A percentile compares a stretch with the other conserved stretches of the same genome.
phyloP scores from a whole-genome alignment of 2,797 vertebrate genomes.

The Oophaga sylvatica region DNA sequence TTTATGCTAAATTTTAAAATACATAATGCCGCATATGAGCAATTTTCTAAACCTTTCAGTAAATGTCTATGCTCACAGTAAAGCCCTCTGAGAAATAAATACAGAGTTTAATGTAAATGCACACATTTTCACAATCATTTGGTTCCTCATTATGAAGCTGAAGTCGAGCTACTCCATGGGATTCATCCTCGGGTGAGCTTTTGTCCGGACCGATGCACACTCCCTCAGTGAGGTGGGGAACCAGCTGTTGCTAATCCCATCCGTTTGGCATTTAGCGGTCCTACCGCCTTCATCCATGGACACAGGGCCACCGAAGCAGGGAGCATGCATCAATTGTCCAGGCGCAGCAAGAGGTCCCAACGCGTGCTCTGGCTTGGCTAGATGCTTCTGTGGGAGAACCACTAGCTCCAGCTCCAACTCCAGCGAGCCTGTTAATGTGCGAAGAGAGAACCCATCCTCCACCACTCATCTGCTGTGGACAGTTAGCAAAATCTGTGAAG shows the following conservation, averaged over 20 bases:
- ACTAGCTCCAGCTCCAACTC: constrained; percentile 32
- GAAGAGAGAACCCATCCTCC: constrained; percentile 81
- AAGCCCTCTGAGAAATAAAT: constrained; percentile 9
- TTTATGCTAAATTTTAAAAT: not conserved
- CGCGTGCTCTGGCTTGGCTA: constrained; percentile 80
- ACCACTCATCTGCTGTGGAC: constrained; percentile 76
- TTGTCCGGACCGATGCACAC: constrained; percentile 84
- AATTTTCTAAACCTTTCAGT: not conserved
- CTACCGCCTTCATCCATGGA: constrained; percentile 79
- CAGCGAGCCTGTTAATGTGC: constrained; percentile 80
- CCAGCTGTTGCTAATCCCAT: constrained; percentile 85
- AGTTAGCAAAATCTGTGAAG: constrained; percentile 72
- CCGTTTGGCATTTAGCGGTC: constrained; percentile 84
- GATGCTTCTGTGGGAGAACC: constrained; percentile 74
- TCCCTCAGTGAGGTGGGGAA: constrained; percentile 85
- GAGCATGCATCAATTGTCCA: constrained; percentile 87
- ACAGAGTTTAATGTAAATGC: not conserved
- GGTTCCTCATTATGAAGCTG: constrained; percentile 1
- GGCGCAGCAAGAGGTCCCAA: constrained; percentile 85
- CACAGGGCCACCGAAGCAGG: constrained; percentile 85
- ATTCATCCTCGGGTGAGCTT: constrained; percentile 57
- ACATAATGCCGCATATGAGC: not conserved
- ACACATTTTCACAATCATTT: not conserved
- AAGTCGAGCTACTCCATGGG: constrained; percentile 52
- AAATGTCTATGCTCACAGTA: not conserved